These are phyloP conservation scores for Threskiornis aethiopicus DNA, from an alignment of 2,797 vertebrate species.

Conservation along the genomic window DNA sequence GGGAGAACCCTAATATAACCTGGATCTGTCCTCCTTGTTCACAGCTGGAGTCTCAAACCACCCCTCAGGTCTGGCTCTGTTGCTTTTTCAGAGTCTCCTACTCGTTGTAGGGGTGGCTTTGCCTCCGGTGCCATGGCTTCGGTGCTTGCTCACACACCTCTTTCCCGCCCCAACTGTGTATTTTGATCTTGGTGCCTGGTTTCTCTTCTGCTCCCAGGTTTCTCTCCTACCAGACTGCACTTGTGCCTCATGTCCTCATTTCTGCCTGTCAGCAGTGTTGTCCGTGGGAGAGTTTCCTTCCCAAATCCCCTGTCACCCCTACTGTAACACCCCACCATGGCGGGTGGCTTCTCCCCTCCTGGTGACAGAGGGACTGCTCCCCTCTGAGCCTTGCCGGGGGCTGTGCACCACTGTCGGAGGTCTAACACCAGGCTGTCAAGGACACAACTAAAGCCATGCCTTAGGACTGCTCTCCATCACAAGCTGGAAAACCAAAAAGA, in stretches of 20 bases:
- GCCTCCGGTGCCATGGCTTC: background rate
- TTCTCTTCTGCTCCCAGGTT: background rate
- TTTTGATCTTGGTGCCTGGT: background rate
- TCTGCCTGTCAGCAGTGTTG: background rate
- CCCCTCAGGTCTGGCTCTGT: background rate
- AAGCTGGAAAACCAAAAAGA: background rate
- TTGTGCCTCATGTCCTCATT: background rate
- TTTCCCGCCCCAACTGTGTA: background rate
- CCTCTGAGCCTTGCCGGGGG: no score
- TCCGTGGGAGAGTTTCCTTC: background rate
- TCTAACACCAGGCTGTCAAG: background rate
- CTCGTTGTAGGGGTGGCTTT: background rate
- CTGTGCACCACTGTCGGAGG: accelerated
- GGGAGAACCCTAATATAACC: background rate
- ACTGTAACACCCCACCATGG: no score
- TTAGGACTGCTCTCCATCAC: background rate
- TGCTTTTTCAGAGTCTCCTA: background rate
- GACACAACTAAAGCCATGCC: accelerated
- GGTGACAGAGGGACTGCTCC: no score
- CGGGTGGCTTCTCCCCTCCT: background rate
- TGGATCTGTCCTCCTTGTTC: background rate
- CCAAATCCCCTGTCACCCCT: no score
- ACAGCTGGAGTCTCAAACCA: background rate
- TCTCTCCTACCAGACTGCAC: background rate
- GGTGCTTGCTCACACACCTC: background rate